Percentiles rank a stretch among this genome's conserved stretches.
Conservation (phyloP, 2,797 vertebrate species). For the Gallirallus australis region DNA sequence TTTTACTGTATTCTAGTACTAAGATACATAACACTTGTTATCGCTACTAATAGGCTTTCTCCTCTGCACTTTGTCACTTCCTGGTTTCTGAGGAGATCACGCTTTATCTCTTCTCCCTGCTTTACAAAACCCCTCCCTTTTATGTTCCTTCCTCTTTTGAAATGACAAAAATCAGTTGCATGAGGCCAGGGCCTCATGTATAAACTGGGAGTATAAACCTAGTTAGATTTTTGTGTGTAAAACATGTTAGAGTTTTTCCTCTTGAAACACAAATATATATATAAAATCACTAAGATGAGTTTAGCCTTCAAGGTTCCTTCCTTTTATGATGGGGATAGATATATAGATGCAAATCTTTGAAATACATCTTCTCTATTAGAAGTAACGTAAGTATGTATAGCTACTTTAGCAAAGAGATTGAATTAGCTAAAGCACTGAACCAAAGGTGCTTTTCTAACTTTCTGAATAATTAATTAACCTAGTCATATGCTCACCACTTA, state of each 20-base stretch:
- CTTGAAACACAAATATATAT: neutral
- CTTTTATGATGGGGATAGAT: neutral
- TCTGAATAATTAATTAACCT: neutral
- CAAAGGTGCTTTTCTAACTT: neutral
- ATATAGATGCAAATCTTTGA: neutral
- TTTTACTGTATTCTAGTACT: neutral
- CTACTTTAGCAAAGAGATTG: neutral
- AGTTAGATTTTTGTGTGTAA: neutral
- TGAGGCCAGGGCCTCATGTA: neutral
- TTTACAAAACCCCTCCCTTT: neutral
- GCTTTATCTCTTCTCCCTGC: neutral
- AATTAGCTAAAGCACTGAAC: neutral
- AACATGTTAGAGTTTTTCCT: neutral
- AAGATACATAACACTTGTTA: neutral
- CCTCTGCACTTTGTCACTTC: neutral
- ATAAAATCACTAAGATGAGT: neutral
- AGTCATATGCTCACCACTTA: neutral
- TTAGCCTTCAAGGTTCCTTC: neutral
- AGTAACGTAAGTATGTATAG: neutral
- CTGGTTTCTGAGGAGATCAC: neutral
- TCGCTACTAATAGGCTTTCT: neutral
- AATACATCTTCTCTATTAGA: neutral
- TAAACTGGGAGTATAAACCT: neutral
- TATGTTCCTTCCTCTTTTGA: neutral
- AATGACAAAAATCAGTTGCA: neutral